Evolutionary conservation across 2,797 vertebrate genomes (phyloP), one percentile per base, ranked within the genome.

Genomic region (Zenarchopterus dispar): DNA sequence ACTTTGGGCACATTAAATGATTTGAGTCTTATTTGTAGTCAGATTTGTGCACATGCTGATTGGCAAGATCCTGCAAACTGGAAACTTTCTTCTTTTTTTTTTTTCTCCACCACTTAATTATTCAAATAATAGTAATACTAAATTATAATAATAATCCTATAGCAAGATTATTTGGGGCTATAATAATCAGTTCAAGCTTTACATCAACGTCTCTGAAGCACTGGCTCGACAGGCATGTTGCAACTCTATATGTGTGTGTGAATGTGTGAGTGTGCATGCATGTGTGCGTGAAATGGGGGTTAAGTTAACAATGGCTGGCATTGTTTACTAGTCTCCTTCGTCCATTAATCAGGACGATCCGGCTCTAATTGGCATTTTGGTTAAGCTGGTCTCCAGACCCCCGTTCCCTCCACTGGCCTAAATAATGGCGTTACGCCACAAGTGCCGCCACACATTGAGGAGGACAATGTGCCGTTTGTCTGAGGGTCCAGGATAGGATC

Each of bases 341-440:
- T 81, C 86, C 86, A 90, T 92, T 92, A 93, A 93, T 93, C 90
- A 91, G 88, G 87, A 82, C 84, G 90, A 92, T 90, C 87, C 84
- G 84, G 88, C 86, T 92, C 89, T 95, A 95, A 96, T 95, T 95
- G 94, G 93, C 91, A 90, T 95, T 95, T 93, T 92, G 91, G 89
- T 92, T 95, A 95, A 95, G 95, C 95, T 92, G 93, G 91, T 94
- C 93, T 94, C 92, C 82, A 93, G 92, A 93, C 94, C 93, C 84
- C 80, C 63, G 82, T 89, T 93, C 93, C 90, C 92, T 93, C 87
- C 82, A 74, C 84, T 89, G 90, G 88, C 91, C 90, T 91, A 90
- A 92, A 91, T 91, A 91, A 91, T 90, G 88, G 85, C 88, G 83
- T 88, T 86, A 91, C 83, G 89, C 89, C 88, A 91, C 90, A 91